These are phyloP conservation scores for Holcopasites calliopsidis DNA, from an alignment of 1,140 invertebrate species.

Conservation along the genomic window DNA sequence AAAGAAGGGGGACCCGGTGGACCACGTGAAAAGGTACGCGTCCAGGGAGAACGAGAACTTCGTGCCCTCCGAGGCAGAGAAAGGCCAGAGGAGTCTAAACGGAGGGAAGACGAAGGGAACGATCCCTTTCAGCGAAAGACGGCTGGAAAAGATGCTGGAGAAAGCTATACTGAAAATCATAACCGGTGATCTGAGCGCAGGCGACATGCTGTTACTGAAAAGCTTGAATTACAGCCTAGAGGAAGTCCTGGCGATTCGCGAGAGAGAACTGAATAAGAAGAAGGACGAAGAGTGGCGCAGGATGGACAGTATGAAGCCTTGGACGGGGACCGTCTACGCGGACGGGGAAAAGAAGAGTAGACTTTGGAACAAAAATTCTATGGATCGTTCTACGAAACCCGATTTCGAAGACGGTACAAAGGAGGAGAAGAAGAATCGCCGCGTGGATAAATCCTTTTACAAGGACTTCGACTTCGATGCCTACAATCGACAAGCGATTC, in stretches of 20 bases:
- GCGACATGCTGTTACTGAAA: constrained; percentile 71
- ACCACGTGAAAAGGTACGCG: constrained; percentile 9
- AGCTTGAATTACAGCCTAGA: constrained; percentile 75
- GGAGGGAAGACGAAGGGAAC: constrained; percentile 40
- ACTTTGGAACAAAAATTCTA: constrained; percentile 39
- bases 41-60: constrained; percentile 22
- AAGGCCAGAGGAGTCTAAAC: constrained; percentile 3
- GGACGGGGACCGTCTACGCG: constrained; percentile 25
- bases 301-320: constrained; percentile 33
- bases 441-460: constrained; percentile 24
- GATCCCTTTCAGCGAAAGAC: constrained; percentile 65
- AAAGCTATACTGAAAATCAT: constrained; percentile 77
- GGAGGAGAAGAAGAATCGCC: constrained; percentile 32
- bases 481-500: constrained; percentile 73
- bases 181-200: constrained; percentile 70
- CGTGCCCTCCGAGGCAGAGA: not conserved
- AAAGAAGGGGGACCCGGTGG: constrained; percentile 25
- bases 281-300: constrained; percentile 56
- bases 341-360: constrained; percentile 34
- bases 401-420: constrained; percentile 20
- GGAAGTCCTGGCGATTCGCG: constrained; percentile 72
- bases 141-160: constrained; percentile 74
- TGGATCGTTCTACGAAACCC: constrained; percentile 9
- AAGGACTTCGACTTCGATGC: constrained; percentile 67
- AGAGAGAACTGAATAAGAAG: constrained; percentile 68